Evolutionary conservation across 2,888 invertebrate genomes (phyloP), one percentile per base, ranked within the genome.

Genomic region (Harpalus rubripes): DNA sequence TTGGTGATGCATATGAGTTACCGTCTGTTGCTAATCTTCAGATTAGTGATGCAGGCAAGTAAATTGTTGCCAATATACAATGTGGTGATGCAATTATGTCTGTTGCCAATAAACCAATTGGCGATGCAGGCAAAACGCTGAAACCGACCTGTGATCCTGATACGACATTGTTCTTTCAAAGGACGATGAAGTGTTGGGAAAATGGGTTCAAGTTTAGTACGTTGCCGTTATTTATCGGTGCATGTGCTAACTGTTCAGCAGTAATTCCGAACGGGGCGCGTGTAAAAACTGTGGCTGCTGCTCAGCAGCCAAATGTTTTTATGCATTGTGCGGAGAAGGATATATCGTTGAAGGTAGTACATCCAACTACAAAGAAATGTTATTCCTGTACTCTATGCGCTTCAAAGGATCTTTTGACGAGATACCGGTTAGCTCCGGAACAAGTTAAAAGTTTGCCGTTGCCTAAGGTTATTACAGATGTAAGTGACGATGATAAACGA

Each of bases 401-500:
- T 15, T 8, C 18, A 61, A 15, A 18, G 18, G 18, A 61, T 61
- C 15, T 61, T 16, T 61, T 16, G 61, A 18, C 61, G 4, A 39
- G n/a, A n/a, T 74, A 74, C n/a, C 10, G 15, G 8, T 18, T 74
- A 52, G 32, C 74, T 39, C 74, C 74, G 1, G 41, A 41, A 16
- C 18, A 39, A 8, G 32, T 74, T 10, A 39, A 41, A 7, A 12
- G 12, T 15, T 74, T 74, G 7, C 41, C 39, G 5, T 15, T 74
- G 8, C 72, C 72, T n/a, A 32, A 10, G 32, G 15, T n/a, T 10
- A 32, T 72, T 72, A 32, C 32, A 10, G 32, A 72, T 32, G 6
- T 32, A 26, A n/a, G 10, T 26, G 72, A 72, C n/a, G 61, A 22
- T 61, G 61, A 61, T 18, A 18, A 26, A 10, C 63, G 63, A 63